These are phyloP conservation scores for Iphiclides podalirius DNA, from an alignment of 2,888 invertebrate species.

Conservation along the genomic window DNA sequence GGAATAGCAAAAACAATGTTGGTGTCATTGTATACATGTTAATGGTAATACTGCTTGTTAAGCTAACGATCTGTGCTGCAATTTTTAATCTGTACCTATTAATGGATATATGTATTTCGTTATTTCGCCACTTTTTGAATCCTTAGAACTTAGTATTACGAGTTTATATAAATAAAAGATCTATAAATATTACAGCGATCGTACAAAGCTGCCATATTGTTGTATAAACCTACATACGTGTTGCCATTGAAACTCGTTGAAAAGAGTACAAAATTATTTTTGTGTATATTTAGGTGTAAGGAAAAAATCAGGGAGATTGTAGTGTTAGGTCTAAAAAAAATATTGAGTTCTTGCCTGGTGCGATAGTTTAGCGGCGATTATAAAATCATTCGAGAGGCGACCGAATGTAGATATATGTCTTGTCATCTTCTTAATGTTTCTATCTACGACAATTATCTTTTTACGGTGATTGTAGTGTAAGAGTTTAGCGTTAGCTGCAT, in stretches of 20 bases:
- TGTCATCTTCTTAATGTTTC: constrained; percentile 27
- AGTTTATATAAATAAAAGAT: constrained; percentile 32
- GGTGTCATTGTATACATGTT: constrained; percentile 16
- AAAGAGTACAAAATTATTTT: constrained; percentile 79
- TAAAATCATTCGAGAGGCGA: constrained; percentile 36
- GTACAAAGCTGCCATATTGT: constrained; percentile 70
- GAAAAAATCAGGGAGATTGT: constrained; percentile 78
- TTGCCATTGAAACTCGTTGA: constrained; percentile 73
- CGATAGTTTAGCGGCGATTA: constrained; percentile 51
- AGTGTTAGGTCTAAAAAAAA: constrained; percentile 66
- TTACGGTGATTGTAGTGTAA: constrained; percentile 37
- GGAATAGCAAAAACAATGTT: constrained; percentile 9
- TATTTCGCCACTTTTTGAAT: constrained; percentile 19
- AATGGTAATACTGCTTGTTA: constrained; percentile 15
- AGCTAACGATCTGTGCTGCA: constrained; percentile 19
- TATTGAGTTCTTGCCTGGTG: constrained; percentile 69
- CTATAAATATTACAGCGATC: constrained; percentile 36
- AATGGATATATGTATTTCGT: constrained; percentile 12
- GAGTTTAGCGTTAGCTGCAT: constrained; percentile 55
- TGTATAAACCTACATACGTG: constrained; percentile 45
- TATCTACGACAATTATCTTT: constrained; percentile 22
- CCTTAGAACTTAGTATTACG: constrained; percentile 30
- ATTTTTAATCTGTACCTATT: constrained; percentile 15
- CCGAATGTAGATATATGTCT: constrained; percentile 30
- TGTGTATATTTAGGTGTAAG: constrained; percentile 77